Evolutionary conservation across 2,888 invertebrate genomes (phyloP).

Genomic region (Linhomoeus sp.): DNA sequence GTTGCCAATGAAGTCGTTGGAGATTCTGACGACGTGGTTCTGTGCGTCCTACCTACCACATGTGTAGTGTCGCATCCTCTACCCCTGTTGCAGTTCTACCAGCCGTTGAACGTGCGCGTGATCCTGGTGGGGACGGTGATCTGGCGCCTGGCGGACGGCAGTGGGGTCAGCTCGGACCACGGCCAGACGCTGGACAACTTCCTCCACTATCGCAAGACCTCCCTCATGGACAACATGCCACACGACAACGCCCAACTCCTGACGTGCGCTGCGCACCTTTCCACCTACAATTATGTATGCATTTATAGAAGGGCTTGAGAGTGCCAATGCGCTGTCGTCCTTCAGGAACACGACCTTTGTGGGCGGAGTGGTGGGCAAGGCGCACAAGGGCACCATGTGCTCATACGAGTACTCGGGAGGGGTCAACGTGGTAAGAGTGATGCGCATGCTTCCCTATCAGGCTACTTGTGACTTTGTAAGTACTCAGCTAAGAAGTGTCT

Average conservation of each 20-base stretch:
- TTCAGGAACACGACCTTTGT: slow-evolving; percentile 42
- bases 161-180: slow-evolving; percentile 53
- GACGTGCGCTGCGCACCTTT: no score
- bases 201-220: slow-evolving; percentile 59
- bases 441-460: no score
- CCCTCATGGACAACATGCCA: slow-evolving; percentile 56
- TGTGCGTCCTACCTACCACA: no score
- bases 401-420: slow-evolving; percentile 90
- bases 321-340: no score
- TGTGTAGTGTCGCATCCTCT: no score
- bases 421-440: slow-evolving; percentile 55
- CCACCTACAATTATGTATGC: no score
- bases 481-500: no score
- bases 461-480: no score
- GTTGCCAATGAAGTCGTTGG: no score
- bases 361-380: slow-evolving; percentile 89
- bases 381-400: slow-evolving; percentile 66
- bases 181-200: slow-evolving; percentile 76
- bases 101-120: slow-evolving; percentile 81
- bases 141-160: slow-evolving; percentile 73
- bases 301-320: no score
- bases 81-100: slow-evolving; percentile 50
- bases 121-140: slow-evolving; percentile 89
- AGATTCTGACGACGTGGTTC: no score
- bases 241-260: slow-evolving; percentile 92